Evolutionary conservation across 1,140 invertebrate species (phyloP), one percentile per base, ranked within the genome.

Genomic region (Drosophila pandora): DNA sequence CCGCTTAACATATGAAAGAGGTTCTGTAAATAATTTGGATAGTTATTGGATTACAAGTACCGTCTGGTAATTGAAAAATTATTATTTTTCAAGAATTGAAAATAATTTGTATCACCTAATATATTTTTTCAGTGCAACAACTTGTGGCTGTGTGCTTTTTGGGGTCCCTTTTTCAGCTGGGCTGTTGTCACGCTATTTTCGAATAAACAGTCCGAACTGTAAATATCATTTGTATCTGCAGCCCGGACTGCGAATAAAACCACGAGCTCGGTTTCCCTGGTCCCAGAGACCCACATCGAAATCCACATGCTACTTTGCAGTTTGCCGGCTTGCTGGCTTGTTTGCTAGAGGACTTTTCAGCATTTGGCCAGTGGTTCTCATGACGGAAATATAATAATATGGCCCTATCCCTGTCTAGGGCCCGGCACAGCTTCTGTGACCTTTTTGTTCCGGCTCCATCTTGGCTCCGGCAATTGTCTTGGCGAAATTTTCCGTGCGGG

Each of bases 381-480:
- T 83, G 82, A 67, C 83, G 79, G 71, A 76, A 82, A 88, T 43
- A 43, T 21, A 43, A 43, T 87, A 88, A 87, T 76, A 75, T 65
- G 74, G 53, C 65, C 68, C 73, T 68, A 79, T 85, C 39, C 78
- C 78, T 79, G 82, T 30, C 37, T 47, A 12, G 28, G 64, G 34
- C 64, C 65, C 49, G 53, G 62, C 68, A 58, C 74, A 69, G 62
- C 65, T 68, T 55, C 60, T 70, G 45, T 28, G 39, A 58, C 45
- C 74, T 49, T 47, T 77, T 50, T 32, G 10, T 43, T 62, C 32
- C 43, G 34, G 45, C 43, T 23, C 17, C 30, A 25, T 28, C 7
- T 4, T 28, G 25, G 25, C 25, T 37, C 39, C 34, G 37, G 52
- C 34, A 78, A 59, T 60, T 72, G 49, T 62, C 45, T 65, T 34